Base-by-base conservation (phyloP, 2,888 invertebrate species). In the Plebejus anna region DNA sequence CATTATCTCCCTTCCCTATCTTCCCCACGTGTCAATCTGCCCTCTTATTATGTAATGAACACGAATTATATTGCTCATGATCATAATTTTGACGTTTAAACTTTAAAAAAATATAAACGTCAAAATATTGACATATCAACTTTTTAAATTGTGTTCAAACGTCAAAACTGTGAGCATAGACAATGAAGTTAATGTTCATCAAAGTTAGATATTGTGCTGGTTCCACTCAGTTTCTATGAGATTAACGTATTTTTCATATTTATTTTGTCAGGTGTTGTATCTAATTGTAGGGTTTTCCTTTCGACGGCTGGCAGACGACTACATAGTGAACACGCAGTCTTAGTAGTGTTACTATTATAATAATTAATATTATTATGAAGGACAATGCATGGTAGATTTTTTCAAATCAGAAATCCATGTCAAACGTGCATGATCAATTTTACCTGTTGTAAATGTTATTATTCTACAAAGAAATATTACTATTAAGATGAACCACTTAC, bases 371-470 rank as follows among this genome's bases (percentile, higher is more conserved):
- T 22, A 79, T 80, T 81, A 80, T 81, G 79, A 70, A 38, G 59
- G 55, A 59, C 55, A 32, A 75, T 72, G 47, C 28, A 72, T 73
- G 66, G 70, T 75, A 47, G 51, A n/a, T 75, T 75, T 76, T 72
- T 9, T 72, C 72, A 59, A 59, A 72, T 72, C 76, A 76, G 71
- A 76, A 57, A 72, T 71, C 57, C 70, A 57, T 55, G 55, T 76
- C 76, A 70, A 36, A 70, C 47, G 36, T 22, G 57, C 71, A 75
- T 78, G 75, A 78, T 79, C 75, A 75, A 77, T 77, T 77, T 77
- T 77, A 78, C 76, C 76, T 77, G 78, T 78, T 77, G 78, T 78
- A 76, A 75, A 76, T 79, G 77, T 79, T 78, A 76, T 78, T 57
- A 75, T 76, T 55, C 73, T 73, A 55, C 73, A 73, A 73, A 75